Percentiles rank a stretch among this genome's conserved stretches.
These are phyloP conservation scores for Rhingia rostrata DNA, from an alignment of 2,888 invertebrate species.

Conservation along the genomic window DNA sequence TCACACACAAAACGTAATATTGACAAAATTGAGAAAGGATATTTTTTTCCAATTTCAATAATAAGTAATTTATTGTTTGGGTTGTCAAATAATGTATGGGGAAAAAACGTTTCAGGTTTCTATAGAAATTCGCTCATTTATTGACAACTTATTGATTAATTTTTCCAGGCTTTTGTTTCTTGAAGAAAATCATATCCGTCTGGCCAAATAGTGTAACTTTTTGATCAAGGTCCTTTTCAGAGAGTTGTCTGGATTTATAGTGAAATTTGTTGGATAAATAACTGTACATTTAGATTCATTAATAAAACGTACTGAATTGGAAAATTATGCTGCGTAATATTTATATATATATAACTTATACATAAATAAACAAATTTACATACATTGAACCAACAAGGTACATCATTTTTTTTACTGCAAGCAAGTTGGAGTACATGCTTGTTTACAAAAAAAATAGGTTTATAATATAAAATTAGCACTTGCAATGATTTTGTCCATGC, in stretches of 20 bases:
- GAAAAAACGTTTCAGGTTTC: conserved; percentile 43
- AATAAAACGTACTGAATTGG: too few species aligned
- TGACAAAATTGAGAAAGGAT: conserved; percentile 9
- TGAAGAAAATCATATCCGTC: conserved; percentile 21
- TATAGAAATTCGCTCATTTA: conserved; percentile 57
- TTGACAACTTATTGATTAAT: conserved; percentile 60
- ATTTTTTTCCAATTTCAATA: conserved; percentile 19
- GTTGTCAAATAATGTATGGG: conserved; percentile 37
- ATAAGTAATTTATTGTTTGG: conserved; percentile 37
- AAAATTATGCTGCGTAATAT: too few species aligned
- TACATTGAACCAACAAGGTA: too few species aligned
- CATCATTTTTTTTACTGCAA: too few species aligned
- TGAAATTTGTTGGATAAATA: not conserved
- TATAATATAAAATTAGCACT: too few species aligned
- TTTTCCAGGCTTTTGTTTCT: conserved; percentile 3
- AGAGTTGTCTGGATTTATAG: not conserved
- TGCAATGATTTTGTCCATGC: too few species aligned
- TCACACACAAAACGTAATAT: conserved; percentile 7
- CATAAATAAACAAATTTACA: too few species aligned
- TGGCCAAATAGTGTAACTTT: conserved; percentile 40
- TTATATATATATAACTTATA: too few species aligned
- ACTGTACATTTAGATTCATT: not conserved
- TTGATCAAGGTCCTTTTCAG: conserved; percentile 13
- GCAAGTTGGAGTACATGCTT: too few species aligned
- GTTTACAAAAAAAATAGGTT: too few species aligned